These are phyloP conservation scores for Antedon mediterranea DNA, from an alignment of 53 echinoderm and acorn worm genomes.

Conservation along the genomic window DNA sequence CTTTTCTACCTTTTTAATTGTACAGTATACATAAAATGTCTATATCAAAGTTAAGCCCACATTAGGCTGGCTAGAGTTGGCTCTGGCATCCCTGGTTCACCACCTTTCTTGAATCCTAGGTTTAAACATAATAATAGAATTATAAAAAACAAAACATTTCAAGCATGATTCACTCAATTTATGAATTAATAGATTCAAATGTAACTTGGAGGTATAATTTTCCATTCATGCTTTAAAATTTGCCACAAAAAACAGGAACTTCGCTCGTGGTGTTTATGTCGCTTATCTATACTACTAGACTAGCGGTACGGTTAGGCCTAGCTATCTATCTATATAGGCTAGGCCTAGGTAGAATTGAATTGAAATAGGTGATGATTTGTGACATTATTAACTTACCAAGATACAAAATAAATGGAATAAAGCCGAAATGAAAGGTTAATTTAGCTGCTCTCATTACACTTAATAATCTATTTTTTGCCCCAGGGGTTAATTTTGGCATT, in stretches of 20 bases:
- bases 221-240: too few relatives aligned
- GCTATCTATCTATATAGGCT: too few relatives aligned
- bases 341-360: neutral
- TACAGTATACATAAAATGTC: neutral
- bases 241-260: too few relatives aligned
- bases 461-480: slow-evolving; percentile 63
- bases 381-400: slow-evolving; percentile 30
- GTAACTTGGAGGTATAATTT: neutral
- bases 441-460: slow-evolving; percentile 64
- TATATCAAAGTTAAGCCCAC: slow-evolving; percentile 52
- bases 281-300: too few relatives aligned
- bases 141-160: too few relatives aligned
- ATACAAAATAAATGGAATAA: slow-evolving; percentile 83
- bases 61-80: slow-evolving; percentile 56
- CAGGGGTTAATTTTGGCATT: slow-evolving; percentile 62
- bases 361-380: neutral
- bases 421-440: slow-evolving; percentile 70
- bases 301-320: too few relatives aligned
- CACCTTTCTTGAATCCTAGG: slow-evolving; percentile 89
- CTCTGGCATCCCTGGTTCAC: slow-evolving; percentile 84
- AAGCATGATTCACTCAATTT: too few relatives aligned
- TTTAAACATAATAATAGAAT: too few relatives aligned
- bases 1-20: too few relatives aligned
- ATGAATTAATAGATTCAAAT: too few relatives aligned
- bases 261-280: too few relatives aligned